Evolutionary conservation across 2,113 vertebrate genomes (phyloP), one percentile per base, ranked within the genome.

Genomic region (Clarias macrocephalus): DNA sequence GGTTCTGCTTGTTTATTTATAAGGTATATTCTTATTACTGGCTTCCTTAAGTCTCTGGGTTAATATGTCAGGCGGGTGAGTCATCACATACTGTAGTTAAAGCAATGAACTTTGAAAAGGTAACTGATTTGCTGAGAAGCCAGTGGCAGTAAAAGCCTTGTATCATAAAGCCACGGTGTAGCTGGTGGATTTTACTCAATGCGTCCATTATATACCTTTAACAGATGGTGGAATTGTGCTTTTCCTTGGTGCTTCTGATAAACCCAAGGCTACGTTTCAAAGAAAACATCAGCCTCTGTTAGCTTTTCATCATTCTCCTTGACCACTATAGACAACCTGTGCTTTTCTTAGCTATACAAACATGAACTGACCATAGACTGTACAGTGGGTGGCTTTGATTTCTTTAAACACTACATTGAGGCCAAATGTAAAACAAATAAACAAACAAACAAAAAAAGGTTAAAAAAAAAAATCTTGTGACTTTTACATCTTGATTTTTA

Each of bases 41-140:
- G 25, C 42, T 56, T 23, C 59, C 18, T 60, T 37, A n/a, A 48
- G 23, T 8, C 3, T 30, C 52, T n/a, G 59, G 73, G 72, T 59
- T 87, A 87, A 68, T 87, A 30, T 68, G 62, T 83, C 60, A 68
- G 23, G 60, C 70, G 42, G 60, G 81, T 87, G 86, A 83, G 28
- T 84, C 81, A 87, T 54, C 42, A 57, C 28, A 79, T 8, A 37
- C 13, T 72, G 68, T 19, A 65, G 70, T 76, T 63, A 52, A 66
- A 87, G 48, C 75, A 21, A 28, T 87, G 80, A 84, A 87, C 86
- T 84, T 87, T 87, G 81, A 87, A 79, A 79, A 59, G 73, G 42
- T 77, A 65, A 73, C 48, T 65, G 28, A 82, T 30, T 70, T 81
- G 68, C 9, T 62, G 66, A 72, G 30, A 76, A 65, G 23, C 21